phyloP scores from a whole-genome alignment of 2,888 invertebrate species.

The Hirtodrosophila alboralis region DNA sequence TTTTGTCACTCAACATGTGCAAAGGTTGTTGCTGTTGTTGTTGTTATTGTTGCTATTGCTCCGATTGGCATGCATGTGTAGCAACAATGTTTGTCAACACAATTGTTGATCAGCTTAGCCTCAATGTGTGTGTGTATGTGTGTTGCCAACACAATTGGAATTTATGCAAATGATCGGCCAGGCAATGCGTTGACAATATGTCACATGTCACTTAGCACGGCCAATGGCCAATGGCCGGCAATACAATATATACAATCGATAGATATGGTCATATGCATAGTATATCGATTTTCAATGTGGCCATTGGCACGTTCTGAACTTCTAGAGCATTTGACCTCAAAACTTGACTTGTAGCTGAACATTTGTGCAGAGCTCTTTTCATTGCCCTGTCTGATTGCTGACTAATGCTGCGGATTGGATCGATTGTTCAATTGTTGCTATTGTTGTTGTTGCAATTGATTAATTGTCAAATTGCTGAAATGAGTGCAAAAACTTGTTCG shows the following conservation, averaged over 20 bases:
- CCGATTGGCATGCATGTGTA: slow-evolving; percentile 67
- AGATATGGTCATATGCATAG: slow-evolving; percentile 37
- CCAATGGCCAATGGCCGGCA: no score
- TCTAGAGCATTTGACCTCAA: slow-evolving; percentile 67
- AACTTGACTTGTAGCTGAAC: slow-evolving; percentile 44
- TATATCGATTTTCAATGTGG: slow-evolving; percentile 57
- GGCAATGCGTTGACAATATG: slow-evolving; percentile 81
- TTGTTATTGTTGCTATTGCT: slow-evolving; percentile 25
- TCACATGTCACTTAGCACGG: slow-evolving; percentile 78
- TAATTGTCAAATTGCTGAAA: slow-evolving; percentile 79
- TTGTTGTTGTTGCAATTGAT: slow-evolving; percentile 68
- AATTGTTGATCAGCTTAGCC: slow-evolving; percentile 55
- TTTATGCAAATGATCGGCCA: slow-evolving; percentile 80
- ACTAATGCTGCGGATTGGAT: slow-evolving; percentile 62
- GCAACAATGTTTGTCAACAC: slow-evolving; percentile 78
- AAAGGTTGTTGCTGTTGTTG: slow-evolving; percentile 35
- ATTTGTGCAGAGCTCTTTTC: slow-evolving; percentile 54
- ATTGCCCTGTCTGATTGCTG: slow-evolving; percentile 58
- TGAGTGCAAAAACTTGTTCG: slow-evolving; percentile 80
- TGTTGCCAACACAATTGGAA: slow-evolving; percentile 70
- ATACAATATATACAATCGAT: slow-evolving; percentile 44
- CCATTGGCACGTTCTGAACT: slow-evolving; percentile 72
- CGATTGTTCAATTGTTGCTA: slow-evolving; percentile 49
- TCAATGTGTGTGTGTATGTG: slow-evolving; percentile 15
- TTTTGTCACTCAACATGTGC: slow-evolving; percentile 69